A percentile compares a stretch with the other conserved stretches of the same genome.
Evolutionary conservation across 2,888 invertebrate genomes (phyloP).

Genomic region (Tetragonula carbonaria): DNA sequence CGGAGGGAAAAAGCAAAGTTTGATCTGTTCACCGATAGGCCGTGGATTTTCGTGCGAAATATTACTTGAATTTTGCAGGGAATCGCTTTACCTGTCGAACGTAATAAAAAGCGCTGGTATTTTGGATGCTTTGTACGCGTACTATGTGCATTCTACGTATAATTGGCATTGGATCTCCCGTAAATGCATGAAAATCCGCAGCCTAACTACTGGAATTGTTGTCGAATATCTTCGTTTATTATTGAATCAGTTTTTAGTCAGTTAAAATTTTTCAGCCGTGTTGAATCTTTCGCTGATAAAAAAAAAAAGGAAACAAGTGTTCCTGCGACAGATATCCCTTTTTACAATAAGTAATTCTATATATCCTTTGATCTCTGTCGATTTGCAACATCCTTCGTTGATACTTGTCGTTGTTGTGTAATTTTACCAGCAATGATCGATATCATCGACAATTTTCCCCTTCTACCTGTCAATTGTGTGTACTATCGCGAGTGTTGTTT

Average conservation of each 20-base stretch:
- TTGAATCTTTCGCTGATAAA: not conserved
- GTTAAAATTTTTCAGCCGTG: not conserved
- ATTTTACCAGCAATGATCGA: conserved; percentile 19
- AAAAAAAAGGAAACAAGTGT: not conserved
- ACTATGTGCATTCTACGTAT: no score
- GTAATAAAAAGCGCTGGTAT: no score
- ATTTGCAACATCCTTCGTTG: not conserved
- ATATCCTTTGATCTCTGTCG: not conserved
- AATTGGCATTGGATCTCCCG: no score
- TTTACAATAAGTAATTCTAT: not conserved
- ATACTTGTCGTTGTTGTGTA: not conserved
- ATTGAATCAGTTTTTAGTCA: not conserved
- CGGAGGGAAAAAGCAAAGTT: not conserved
- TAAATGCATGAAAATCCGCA: no score
- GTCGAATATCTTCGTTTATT: not conserved
- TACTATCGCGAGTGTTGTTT: conserved; percentile 7
- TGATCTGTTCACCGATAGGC: not conserved
- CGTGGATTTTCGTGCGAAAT: no score
- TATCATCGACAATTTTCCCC: conserved; percentile 15
- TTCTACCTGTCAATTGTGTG: not conserved
- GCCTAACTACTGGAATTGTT: not conserved
- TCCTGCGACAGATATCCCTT: not conserved
- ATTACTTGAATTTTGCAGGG: no score
- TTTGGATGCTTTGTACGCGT: no score
- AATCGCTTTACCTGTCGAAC: no score